These are phyloP conservation scores for Pharmacophagus antenor DNA, from an alignment of 2,888 invertebrate species.

Conservation along the genomic window DNA sequence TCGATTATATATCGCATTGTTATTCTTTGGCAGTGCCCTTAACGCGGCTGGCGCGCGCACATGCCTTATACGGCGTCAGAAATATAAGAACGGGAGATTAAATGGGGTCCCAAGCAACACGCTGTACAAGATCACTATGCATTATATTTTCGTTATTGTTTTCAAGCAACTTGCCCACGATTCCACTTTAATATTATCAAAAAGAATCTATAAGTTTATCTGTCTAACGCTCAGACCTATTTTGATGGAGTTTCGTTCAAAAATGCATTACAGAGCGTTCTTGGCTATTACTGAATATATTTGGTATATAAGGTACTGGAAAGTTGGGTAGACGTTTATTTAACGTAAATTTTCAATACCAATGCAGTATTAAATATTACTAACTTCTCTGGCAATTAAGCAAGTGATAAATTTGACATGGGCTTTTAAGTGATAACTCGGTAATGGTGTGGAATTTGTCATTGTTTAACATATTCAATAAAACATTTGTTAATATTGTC, in stretches of 20 bases:
- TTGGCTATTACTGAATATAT: background rate
- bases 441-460: background rate
- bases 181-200: background rate
- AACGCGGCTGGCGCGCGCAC: conserved; percentile 63
- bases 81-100: conserved; percentile 74
- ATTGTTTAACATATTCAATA: background rate
- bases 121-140: conserved; percentile 56
- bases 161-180: conserved; percentile 7
- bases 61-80: conserved; percentile 67
- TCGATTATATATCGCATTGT: conserved; percentile 35
- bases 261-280: background rate
- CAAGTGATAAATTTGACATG: conserved; percentile 20
- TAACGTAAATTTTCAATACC: conserved; percentile 22
- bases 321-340: conserved; percentile 16
- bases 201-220: too few species aligned
- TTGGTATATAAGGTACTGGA: background rate
- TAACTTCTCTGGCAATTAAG: conserved; percentile 12
- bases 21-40: conserved; percentile 52
- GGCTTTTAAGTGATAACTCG: conserved; percentile 11
- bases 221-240: background rate
- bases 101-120: conserved; percentile 52
- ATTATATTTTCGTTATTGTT: conserved; percentile 55
- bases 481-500: background rate
- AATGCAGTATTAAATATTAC: conserved; percentile 20
- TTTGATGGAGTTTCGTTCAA: background rate